These are phyloP conservation scores for Maccullochella peelii DNA, from an alignment of 2,113 vertebrate species.

Conservation along the genomic window DNA sequence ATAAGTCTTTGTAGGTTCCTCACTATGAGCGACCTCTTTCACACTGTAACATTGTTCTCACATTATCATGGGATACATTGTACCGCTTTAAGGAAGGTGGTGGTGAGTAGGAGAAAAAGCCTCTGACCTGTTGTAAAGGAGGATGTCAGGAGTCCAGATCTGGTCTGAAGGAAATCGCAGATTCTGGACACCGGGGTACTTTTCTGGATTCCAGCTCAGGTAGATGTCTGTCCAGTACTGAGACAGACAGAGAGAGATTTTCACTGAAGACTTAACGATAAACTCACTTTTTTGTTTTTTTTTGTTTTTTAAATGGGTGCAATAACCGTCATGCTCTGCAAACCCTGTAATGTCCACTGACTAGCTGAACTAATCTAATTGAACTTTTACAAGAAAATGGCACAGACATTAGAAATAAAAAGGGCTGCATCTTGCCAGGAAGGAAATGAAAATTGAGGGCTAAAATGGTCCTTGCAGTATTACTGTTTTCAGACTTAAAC, in stretches of 20 bases:
- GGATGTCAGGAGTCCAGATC: slow-evolving; percentile 92
- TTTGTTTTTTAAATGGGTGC: background rate
- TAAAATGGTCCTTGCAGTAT: background rate
- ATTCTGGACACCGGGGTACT: slow-evolving; percentile 89
- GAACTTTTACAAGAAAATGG: background rate
- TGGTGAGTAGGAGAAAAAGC: background rate
- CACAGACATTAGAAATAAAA: background rate
- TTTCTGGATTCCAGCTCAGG: slow-evolving; percentile 88
- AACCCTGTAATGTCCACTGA: background rate
- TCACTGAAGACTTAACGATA: background rate
- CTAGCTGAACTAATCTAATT: slow-evolving; percentile 1
- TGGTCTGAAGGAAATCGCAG: slow-evolving; percentile 89
- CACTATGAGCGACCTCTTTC: too few species aligned
- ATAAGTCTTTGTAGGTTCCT: background rate
- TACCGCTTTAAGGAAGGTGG: background rate
- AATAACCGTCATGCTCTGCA: slow-evolving; percentile 4
- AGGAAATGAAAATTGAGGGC: background rate
- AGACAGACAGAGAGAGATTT: background rate
- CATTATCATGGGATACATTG: too few species aligned
- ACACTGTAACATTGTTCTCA: background rate
- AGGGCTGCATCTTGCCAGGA: background rate
- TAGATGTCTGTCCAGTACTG: slow-evolving; percentile 90
- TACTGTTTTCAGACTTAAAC: background rate
- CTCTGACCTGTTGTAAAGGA: slow-evolving; percentile 92
- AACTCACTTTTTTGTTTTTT: background rate